Base-by-base conservation (phyloP, 2,888 invertebrate genomes). In the Bruchidius siliquastri region DNA sequence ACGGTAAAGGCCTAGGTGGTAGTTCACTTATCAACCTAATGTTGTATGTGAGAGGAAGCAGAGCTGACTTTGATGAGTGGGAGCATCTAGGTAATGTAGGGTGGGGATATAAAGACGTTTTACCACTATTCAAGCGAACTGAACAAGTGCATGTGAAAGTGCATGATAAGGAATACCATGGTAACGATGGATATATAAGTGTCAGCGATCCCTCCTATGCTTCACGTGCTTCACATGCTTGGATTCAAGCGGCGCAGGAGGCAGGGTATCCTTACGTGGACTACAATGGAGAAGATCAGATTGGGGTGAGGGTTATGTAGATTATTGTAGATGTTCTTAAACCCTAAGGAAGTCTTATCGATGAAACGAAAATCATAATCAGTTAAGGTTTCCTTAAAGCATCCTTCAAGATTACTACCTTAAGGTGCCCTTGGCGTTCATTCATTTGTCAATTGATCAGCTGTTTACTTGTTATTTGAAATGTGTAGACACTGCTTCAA, bases 21-120 rank as follows among this genome's bases (percentile, higher is more conserved):
- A 81, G 82, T 67, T 80, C 81, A 4, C 76, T 85, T 0, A 85
- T 86, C 72, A 85, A 86, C 76, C 85, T 84, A 77, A 90, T 91
- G 91, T 88, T 89, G 79, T 90, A 90, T 82, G 87, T 89, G 0
- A 84, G 91, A 72, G 91, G 91, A 0, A 89, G 91, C 81, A 89
- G 89, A 0, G 85, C 87, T 13, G 94, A 95, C 81, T 95, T 93
- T 86, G 92, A 95, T 81, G 86, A 88, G 26, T 95, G 91, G 91
- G 88, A 87, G 69, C 84, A 81, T 18, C 81, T 87, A 72, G 91
- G 90, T 6, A 89, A 88, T 77, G 83, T 85, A 18, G 91, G 91
- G 4, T 91, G 91, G 91, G 80, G 82, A 3, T 87, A 84, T 79
- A 76, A 84, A 67, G 86, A 86, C 2, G 85, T 90, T 0, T 81